Base-by-base conservation (phyloP, 2,888 invertebrate species). In the Rotaria sp. region DNA sequence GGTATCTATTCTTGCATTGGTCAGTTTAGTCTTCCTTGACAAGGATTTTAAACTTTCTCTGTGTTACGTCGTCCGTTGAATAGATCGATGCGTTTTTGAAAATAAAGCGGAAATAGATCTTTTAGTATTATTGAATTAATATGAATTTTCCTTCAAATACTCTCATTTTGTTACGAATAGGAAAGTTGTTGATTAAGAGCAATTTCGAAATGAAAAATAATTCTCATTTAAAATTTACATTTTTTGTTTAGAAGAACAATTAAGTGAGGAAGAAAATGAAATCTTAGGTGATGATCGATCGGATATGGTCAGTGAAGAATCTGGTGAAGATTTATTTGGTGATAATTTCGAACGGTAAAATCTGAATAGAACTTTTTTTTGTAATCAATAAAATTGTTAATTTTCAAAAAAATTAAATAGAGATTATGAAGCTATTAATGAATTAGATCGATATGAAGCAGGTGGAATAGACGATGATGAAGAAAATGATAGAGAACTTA, bases 381-480 rank as follows among this genome's bases (percentile, higher is more conserved):
- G 3, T 3, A 50, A 15, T 15, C 10, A 50, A 15, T 15, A 80
- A 21, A 21, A 11, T 41, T 41, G 41, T 35, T 80, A 26, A 0
- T 45, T 41, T 84, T 35, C 30, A 8, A 13, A 41, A n/a, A 1
- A 13, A 15, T n/a, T 84, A 45, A 38, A 35, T 90, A 96, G 96
- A 88, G 99, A 99, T 92, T 99, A 99, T 92, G 96, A 96, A 7
- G 94, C 95, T 3, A 96, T 97, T 94, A 96, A 98, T 59, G 96
- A 94, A 57, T 92, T 99, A 90, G 99, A 99, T 92, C 94, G 94
- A 48, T 99, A 97, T 90, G 98, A 98, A 91, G 93, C 93, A 0
- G 94, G 94, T 87, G 93, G 94, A 88, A 91, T 98, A 88, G 97
- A 97, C 90, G 94, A 95, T 88, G 90, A 90, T 0, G 95, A 95